phyloP scores from a whole-genome alignment of 1,140 invertebrate species.

The Scaptomyza pallida region DNA sequence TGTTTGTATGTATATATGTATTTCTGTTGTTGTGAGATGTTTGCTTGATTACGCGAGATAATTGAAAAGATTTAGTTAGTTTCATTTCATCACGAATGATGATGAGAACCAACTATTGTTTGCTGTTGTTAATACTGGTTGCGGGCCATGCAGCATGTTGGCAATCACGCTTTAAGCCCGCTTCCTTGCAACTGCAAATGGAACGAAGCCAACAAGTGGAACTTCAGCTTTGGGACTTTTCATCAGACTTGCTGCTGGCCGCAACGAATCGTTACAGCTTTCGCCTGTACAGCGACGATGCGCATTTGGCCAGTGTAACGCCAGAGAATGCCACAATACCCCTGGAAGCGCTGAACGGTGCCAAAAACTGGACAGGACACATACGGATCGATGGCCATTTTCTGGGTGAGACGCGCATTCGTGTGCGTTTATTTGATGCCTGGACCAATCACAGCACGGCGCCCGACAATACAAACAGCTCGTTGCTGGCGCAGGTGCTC shows the following conservation, averaged over 20 bases:
- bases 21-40: not conserved
- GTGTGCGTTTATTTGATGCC: slow-evolving; percentile 51
- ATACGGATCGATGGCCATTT: slow-evolving; percentile 54
- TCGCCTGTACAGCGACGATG: slow-evolving; percentile 41
- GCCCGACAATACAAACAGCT: slow-evolving; percentile 50
- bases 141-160: slow-evolving; percentile 15
- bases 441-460: slow-evolving; percentile 24
- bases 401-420: slow-evolving; percentile 58
- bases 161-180: slow-evolving; percentile 55
- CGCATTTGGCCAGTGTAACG: slow-evolving; percentile 53
- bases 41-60: not conserved
- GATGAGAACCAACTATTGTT: not conserved
- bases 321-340: slow-evolving; percentile 47
- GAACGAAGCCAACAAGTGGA: slow-evolving; percentile 26
- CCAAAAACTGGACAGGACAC: slow-evolving; percentile 48
- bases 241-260: slow-evolving; percentile 2
- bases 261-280: slow-evolving; percentile 51
- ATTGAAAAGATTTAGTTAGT: not conserved
- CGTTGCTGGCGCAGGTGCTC: slow-evolving; percentile 86
- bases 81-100: not conserved
- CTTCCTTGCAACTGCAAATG: slow-evolving; percentile 43
- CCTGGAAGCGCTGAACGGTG: not conserved
- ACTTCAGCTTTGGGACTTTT: slow-evolving; percentile 34
- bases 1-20: not conserved
- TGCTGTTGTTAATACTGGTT: slow-evolving; percentile 27